Evolutionary conservation across 2,113 vertebrate species (phyloP).

Genomic region (Phylloscopus whistleri): DNA sequence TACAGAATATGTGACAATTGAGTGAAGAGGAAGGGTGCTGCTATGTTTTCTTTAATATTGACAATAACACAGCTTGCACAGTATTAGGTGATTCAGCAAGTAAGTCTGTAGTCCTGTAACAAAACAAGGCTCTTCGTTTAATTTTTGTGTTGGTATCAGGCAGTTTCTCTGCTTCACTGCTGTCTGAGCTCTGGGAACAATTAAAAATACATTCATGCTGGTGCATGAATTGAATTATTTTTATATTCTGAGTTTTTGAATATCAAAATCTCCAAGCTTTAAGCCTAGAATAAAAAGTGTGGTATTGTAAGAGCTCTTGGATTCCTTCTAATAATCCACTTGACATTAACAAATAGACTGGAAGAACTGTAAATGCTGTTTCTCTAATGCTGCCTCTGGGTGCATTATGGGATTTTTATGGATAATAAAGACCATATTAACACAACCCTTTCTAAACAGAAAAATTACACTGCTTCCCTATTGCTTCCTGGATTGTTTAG

Average conservation of each 20-base stretch:
- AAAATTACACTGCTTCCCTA: neutral
- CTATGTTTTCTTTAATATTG: neutral
- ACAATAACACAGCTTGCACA: neutral
- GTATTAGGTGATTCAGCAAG: neutral
- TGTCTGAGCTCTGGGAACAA: neutral
- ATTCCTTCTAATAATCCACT: slow-evolving; percentile 13
- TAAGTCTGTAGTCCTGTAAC: neutral
- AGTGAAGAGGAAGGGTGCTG: neutral
- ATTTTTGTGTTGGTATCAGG: neutral
- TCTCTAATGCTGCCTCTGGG: neutral
- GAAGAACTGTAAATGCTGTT: neutral
- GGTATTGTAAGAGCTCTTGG: neutral
- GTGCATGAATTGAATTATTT: neutral
- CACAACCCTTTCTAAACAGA: neutral
- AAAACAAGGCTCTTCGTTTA: neutral
- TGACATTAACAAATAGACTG: neutral
- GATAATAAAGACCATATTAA: neutral
- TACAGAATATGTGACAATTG: neutral
- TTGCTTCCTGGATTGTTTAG: slow-evolving; percentile 16
- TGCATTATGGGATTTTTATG: neutral
- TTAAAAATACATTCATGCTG: neutral
- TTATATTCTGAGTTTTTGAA: neutral
- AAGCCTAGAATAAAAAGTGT: neutral
- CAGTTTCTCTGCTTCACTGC: neutral
- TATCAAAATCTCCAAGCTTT: neutral